These are phyloP conservation scores for Cheilosia grossa DNA, from an alignment of 2,888 invertebrate genomes.

Conservation along the genomic window DNA sequence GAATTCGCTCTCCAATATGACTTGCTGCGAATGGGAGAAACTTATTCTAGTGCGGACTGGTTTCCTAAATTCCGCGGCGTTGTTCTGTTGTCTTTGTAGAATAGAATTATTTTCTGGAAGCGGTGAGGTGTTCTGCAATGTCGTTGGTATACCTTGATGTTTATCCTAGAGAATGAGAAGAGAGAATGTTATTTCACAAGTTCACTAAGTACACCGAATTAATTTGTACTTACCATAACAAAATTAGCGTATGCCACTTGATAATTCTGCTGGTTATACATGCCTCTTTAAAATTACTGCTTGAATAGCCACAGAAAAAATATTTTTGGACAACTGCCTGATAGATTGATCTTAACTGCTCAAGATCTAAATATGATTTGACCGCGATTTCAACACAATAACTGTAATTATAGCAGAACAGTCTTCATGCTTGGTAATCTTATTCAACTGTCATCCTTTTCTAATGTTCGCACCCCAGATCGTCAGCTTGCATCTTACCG, in stretches of 20 bases:
- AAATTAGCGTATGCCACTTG: constrained; percentile 1
- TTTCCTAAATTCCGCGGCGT: background rate
- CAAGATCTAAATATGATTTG: too few relatives aligned
- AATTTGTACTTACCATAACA: background rate
- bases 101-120: background rate
- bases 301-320: too few relatives aligned
- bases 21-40: constrained; percentile 96
- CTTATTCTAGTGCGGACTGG: constrained; percentile 92
- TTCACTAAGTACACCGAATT: background rate
- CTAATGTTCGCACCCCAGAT: too few relatives aligned
- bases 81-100: background rate
- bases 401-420: too few relatives aligned
- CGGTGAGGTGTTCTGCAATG: background rate
- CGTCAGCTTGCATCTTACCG: too few relatives aligned
- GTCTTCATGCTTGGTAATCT: too few relatives aligned
- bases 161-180: background rate
- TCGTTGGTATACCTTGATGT: background rate
- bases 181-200: background rate
- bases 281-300: background rate
- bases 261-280: background rate
- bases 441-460: too few relatives aligned
- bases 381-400: too few relatives aligned
- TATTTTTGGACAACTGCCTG: background rate
- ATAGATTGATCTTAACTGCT: background rate
- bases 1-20: too few relatives aligned